Evolutionary conservation across 2,797 vertebrate genomes (phyloP), one percentile per base, ranked within the genome.

Genomic region (Spinibarbus caldwelli): DNA sequence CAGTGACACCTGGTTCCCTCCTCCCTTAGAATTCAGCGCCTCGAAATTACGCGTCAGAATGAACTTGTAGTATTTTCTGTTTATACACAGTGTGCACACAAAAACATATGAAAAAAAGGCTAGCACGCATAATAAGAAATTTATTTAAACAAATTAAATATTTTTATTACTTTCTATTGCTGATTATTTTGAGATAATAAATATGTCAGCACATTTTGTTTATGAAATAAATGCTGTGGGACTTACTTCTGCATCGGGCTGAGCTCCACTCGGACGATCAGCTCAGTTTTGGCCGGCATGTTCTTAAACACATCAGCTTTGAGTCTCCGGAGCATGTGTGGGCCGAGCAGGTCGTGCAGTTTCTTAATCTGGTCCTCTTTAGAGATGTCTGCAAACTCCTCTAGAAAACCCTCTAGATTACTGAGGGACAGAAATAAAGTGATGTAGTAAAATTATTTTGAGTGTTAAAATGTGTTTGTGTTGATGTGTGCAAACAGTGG

Each of bases 281-380:
- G 96, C 93, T 98, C 97, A 0, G 97, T 98, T 94, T 98, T 99
- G 86, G 98, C 94, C 0, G 98, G 97, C 98, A 99, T 99, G 94
- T 98, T 98, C 93, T 99, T 98, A 91, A 99, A 99, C 89, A 99
- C 98, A 0, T 99, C 98, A 0, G 97, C 97, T 92, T 99, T 99
- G 78, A 98, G 96, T 66, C 97, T 93, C 36, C 98, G 93, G 80
- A 98, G 93, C 96, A 98, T 97, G 93, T 98, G 97, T 12, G 97
- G 97, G 0, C 97, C 97, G 91, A 98, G 93, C 19, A 98, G 94
- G 88, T 99, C 97, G 0, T 99, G 98, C 66, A 99, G 95, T 92
- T 99, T 99, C 92, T 99, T 98, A 92, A 99, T 99, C 94, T 98
- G 98, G 90, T 99, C 98, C 91, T 99, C 98, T 92, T 99, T 98